Conservation (phyloP, 2,888 invertebrate species). For the Ophraella communa region DNA sequence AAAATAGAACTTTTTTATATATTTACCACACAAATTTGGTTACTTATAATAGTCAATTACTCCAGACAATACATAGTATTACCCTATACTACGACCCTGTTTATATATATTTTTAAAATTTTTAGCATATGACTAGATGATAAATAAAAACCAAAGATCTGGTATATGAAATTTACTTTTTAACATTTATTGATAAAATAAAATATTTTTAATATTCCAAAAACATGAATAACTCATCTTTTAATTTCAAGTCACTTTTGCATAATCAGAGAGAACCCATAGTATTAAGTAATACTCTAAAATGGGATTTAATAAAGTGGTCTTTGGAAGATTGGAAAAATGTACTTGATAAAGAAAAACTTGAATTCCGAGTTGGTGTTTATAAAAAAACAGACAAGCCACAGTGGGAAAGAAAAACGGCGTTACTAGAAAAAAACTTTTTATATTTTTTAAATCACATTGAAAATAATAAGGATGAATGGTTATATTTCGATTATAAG, state of each 20-base stretch:
- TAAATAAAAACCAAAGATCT: too few relatives aligned
- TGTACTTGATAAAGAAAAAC: slow-evolving; percentile 63
- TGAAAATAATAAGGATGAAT: slow-evolving; percentile 58
- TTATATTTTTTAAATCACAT: slow-evolving; percentile 65
- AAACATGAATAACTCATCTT: background rate
- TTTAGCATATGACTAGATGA: too few relatives aligned
- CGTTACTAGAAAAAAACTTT: slow-evolving; percentile 66
- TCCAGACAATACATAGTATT: too few relatives aligned
- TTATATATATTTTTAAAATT: too few relatives aligned
- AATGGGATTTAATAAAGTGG: slow-evolving; percentile 69
- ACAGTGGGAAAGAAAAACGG: slow-evolving; percentile 81
- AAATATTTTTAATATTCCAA: too few relatives aligned
- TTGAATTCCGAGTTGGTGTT: slow-evolving; percentile 66
- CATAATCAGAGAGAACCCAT: slow-evolving; percentile 59
- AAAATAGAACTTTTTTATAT: too few relatives aligned
- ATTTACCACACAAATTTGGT: too few relatives aligned
- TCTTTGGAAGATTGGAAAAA: slow-evolving; percentile 66
- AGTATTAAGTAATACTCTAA: slow-evolving; percentile 63
- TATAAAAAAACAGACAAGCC: slow-evolving; percentile 62
- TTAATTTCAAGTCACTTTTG: slow-evolving; percentile 6
- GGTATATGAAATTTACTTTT: too few relatives aligned
- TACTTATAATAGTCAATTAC: too few relatives aligned
- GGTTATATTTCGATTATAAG: slow-evolving; percentile 88
- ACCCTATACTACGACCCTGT: too few relatives aligned
- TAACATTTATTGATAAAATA: too few relatives aligned